A percentile compares a stretch with the other conserved stretches of the same genome.
Conservation (phyloP, 2,797 vertebrate species). For the Pipistrellus pipistrellus region DNA sequence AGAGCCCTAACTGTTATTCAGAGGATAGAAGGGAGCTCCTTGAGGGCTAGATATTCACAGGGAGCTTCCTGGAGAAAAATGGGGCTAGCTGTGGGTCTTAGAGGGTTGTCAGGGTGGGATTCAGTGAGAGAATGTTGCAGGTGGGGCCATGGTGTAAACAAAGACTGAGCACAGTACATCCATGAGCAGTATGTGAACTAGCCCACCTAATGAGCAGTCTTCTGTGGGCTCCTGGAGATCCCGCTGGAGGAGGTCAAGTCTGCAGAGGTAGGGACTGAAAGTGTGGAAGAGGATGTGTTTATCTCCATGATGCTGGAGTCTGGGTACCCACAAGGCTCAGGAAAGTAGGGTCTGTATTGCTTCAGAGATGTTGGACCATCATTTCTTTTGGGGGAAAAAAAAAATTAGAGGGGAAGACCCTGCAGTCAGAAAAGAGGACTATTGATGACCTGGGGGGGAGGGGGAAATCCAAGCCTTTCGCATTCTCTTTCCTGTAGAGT, state of each 20-base stretch:
- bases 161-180: not conserved
- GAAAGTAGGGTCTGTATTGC: not conserved
- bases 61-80: not conserved
- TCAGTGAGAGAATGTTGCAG: not conserved
- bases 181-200: not conserved
- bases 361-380: not conserved
- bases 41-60: not conserved
- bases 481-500: slow-evolving; percentile 29
- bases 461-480: not conserved
- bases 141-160: not conserved
- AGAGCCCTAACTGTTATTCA: not conserved
- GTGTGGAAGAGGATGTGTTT: not conserved
- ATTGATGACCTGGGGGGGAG: not conserved
- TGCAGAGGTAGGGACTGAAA: not conserved
- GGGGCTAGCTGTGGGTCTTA: not conserved
- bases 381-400: not conserved
- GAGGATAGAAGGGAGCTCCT: not conserved
- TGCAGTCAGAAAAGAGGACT: not conserved
- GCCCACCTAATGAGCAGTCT: not conserved
- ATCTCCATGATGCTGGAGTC: not conserved
- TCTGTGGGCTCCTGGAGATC: not conserved
- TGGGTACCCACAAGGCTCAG: not conserved
- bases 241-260: not conserved
- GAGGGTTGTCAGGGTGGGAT: not conserved
- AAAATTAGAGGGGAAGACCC: not conserved